These are phyloP conservation scores for Eucidaris tribuloides DNA, from an alignment of 35 echinoderm and acorn worm genomes.

Conservation along the genomic window DNA sequence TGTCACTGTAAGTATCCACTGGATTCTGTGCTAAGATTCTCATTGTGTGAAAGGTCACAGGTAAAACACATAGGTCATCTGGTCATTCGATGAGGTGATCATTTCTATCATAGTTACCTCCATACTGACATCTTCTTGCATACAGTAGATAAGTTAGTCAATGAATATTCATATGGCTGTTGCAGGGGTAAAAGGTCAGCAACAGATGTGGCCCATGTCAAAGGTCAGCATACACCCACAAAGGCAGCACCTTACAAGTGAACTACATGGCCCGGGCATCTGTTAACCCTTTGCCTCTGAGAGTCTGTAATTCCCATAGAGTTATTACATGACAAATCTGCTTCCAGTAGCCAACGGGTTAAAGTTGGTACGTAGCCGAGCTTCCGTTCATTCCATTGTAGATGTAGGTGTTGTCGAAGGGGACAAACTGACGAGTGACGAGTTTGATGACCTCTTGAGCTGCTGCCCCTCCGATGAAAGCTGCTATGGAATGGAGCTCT, in stretches of 20 bases:
- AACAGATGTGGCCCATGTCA: background rate
- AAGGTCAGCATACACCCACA: background rate
- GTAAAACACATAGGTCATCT: too few species aligned
- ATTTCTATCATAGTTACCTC: too few species aligned
- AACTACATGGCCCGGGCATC: background rate
- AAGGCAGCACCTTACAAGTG: background rate
- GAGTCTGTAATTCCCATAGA: background rate
- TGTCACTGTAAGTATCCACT: too few species aligned
- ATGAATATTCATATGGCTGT: too few species aligned
- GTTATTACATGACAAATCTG: too few species aligned
- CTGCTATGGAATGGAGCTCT: constrained; percentile 84
- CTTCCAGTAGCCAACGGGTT: too few species aligned
- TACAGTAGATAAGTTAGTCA: too few species aligned
- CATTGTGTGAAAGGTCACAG: too few species aligned
- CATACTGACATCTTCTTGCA: too few species aligned
- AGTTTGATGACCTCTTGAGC: constrained; percentile 98
- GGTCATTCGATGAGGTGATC: too few species aligned
- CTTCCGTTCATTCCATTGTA: constrained; percentile 81
- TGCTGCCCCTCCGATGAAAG: constrained; percentile 84
- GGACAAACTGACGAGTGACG: constrained; percentile 87
- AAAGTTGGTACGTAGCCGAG: constrained; percentile 85
- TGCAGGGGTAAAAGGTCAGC: background rate
- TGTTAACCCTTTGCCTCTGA: background rate
- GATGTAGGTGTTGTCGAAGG: constrained; percentile 92
- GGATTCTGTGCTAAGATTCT: too few species aligned